These are phyloP conservation scores for Magallana gigas DNA, from an alignment of 1,140 invertebrate genomes.

Conservation along the genomic window DNA sequence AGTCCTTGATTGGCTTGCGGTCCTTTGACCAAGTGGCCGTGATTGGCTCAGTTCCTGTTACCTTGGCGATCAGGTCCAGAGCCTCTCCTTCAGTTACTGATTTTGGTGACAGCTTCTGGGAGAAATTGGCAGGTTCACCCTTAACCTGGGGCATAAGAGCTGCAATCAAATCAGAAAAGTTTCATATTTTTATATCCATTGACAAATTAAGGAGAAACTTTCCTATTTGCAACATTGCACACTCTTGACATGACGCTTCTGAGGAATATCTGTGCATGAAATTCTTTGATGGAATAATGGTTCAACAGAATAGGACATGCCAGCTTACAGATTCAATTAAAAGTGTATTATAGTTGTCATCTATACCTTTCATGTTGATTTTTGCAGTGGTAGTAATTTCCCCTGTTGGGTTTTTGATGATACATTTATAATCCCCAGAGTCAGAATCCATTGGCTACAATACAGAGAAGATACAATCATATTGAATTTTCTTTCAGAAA, in stretches of 20 bases:
- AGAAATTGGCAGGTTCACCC: slow-evolving; percentile 70
- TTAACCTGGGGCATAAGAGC: slow-evolving; percentile 69
- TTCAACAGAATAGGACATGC: too few species aligned
- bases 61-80: slow-evolving; percentile 74
- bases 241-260: too few species aligned
- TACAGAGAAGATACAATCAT: not conserved
- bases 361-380: slow-evolving; percentile 95
- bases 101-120: slow-evolving; percentile 71
- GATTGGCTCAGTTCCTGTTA: slow-evolving; percentile 77
- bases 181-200: too few species aligned
- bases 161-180: not conserved
- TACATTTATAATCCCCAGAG: slow-evolving; percentile 92
- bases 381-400: slow-evolving; percentile 90
- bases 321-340: not conserved
- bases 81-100: slow-evolving; percentile 72
- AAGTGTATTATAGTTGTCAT: not conserved
- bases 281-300: too few species aligned
- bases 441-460: slow-evolving; percentile 81
- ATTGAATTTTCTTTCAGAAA: not conserved
- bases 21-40: slow-evolving; percentile 73
- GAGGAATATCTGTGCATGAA: too few species aligned
- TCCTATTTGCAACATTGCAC: too few species aligned
- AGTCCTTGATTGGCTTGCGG: slow-evolving; percentile 68
- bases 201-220: too few species aligned
- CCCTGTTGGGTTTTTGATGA: slow-evolving; percentile 93